Percentiles rank a stretch among this genome's conserved stretches.
Evolutionary conservation across 2,113 vertebrate species (phyloP).

Genomic region (Leucopsar rothschildi): DNA sequence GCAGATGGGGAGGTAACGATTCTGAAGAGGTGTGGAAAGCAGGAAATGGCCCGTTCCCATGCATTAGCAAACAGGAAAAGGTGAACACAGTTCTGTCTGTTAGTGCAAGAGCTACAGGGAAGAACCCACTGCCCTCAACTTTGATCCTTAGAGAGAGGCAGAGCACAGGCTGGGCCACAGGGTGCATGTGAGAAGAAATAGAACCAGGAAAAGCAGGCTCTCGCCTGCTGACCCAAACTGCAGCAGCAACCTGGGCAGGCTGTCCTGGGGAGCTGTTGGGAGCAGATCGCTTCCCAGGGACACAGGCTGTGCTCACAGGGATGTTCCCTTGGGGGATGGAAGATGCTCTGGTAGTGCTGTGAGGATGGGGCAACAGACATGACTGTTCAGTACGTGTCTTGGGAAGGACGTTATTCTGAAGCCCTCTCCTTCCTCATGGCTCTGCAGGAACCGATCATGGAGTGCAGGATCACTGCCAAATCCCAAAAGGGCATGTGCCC

Average conservation of each 20-base stretch:
- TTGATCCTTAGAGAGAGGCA: not conserved
- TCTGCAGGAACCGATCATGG: not conserved
- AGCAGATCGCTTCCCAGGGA: not conserved
- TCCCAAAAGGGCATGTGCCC: not conserved
- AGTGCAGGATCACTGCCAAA: not conserved
- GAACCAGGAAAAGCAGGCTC: not conserved
- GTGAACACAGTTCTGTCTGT: not conserved
- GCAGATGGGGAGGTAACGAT: not conserved
- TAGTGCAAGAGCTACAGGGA: not conserved
- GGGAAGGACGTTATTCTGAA: not conserved
- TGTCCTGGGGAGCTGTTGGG: not conserved
- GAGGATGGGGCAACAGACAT: not conserved
- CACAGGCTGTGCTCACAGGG: not conserved
- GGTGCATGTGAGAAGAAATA: not conserved
- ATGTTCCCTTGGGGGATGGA: not conserved
- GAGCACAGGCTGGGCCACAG: not conserved
- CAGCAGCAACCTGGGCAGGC: not conserved
- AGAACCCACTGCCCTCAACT: not conserved
- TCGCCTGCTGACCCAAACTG: not conserved
- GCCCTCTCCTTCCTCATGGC: not conserved
- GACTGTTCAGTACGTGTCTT: not conserved
- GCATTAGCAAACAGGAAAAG: not conserved
- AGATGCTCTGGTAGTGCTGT: not conserved
- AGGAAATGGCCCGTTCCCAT: not conserved
- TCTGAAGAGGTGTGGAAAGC: not conserved